These are phyloP conservation scores for Sigmodon hispidus DNA, from an alignment of 2,113 vertebrate genomes.

Conservation along the genomic window DNA sequence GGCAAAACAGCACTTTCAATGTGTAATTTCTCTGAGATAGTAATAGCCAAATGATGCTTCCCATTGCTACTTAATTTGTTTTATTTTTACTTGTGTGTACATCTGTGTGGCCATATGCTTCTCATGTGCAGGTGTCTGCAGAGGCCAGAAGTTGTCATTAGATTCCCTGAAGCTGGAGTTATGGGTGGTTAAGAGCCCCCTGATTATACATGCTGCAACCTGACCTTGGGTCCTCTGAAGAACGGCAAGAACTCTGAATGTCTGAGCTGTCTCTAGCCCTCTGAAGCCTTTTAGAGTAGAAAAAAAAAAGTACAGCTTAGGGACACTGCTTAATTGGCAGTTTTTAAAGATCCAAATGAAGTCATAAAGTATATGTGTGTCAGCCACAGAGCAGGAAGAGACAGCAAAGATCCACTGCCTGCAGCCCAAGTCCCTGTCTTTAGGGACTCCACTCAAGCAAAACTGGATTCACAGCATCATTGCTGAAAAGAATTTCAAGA, in stretches of 20 bases:
- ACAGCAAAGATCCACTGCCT: background rate
- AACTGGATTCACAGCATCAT: background rate
- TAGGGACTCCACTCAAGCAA: background rate
- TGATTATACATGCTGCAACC: background rate
- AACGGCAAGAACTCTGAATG: background rate
- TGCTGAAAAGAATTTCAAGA: background rate
- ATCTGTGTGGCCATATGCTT: background rate
- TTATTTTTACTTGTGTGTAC: background rate
- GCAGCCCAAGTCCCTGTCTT: no score
- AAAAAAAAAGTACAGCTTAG: background rate
- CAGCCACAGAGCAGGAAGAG: background rate
- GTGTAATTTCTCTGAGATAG: conserved; percentile 21
- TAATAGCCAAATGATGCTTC: conserved; percentile 2
- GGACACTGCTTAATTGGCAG: background rate
- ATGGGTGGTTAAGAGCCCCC: background rate
- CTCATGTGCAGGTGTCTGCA: background rate
- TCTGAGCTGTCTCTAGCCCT: background rate
- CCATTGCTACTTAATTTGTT: conserved; percentile 7
- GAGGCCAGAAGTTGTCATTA: background rate
- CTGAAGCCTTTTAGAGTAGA: background rate
- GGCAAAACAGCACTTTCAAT: conserved; percentile 17
- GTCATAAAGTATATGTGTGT: fast-evolving
- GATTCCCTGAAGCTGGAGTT: background rate
- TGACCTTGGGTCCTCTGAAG: background rate
- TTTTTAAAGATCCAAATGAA: conserved; percentile 48